Base-by-base conservation (phyloP, 2,888 invertebrate genomes). In the Biston betularia region DNA sequence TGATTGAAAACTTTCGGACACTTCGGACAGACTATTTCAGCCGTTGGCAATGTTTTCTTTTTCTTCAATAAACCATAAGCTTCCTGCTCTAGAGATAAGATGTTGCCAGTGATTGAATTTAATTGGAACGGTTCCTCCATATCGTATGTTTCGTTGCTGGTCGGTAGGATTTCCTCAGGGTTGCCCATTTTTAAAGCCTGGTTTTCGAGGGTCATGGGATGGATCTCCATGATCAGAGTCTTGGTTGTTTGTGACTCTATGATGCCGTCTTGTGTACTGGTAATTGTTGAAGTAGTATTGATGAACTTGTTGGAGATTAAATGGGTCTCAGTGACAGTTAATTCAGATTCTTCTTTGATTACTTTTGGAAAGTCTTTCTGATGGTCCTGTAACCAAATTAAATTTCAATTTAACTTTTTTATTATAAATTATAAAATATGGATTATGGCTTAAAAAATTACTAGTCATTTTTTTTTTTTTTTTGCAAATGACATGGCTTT, bases 51-150 rank as follows among this genome's bases (percentile, higher is more conserved):
- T 0, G 14, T 45, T 42, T 42, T 42, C 11, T 42, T 45, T 6
- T 84, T 82, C 80, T 88, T 83, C 6, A 92, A 73, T 40, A 91
- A 74, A 0, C 88, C 87, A 33, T 89, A 91, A 0, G 90, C 92
- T 77, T 92, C 90, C 76, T 93, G 90, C 75, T 92, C 92, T 11
- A 93, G 69, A 0, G 93, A 84, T 38, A 92, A 69, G 3, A 88
- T 82, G 64, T 93, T 87, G 0, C 93, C 90, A 1, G 93, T 93
- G 49, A 93, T 93, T 1, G 93, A 93, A 72, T 93, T 93, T 0
- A 93, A 74, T 76, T 90, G 91, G 56, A 91, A 93, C 11, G 82
- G 72, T 7, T 82, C 78, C 42, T 84, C 79, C 65, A 77, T 73
- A 40, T 69, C 60, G 24, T 81, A 75, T 15, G 76, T 73, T 33